Evolutionary conservation across 92 coral and sea anemone species (phyloP).

Genomic region (Zoanthus solanderi): DNA sequence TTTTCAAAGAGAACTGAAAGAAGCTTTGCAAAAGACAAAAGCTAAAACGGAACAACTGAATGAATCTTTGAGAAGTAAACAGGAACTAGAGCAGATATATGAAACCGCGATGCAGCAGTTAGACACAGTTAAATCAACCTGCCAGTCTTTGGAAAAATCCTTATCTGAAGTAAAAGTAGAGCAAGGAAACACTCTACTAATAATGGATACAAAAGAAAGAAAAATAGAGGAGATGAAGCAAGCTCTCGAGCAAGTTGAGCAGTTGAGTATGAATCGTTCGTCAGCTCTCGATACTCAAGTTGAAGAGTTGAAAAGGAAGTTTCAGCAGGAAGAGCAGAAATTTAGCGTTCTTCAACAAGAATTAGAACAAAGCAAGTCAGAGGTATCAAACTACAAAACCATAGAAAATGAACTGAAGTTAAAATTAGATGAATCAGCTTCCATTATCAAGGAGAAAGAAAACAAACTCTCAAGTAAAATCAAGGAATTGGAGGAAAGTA

Average conservation of each 20-base stretch:
- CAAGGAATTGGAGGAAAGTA: slow-evolving; percentile 54
- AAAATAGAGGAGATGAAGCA: slow-evolving; percentile 67
- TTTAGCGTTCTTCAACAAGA: slow-evolving; percentile 57
- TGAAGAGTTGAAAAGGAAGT: slow-evolving; percentile 59
- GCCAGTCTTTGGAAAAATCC: slow-evolving; percentile 54
- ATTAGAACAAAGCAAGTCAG: slow-evolving; percentile 54
- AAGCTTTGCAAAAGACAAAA: slow-evolving; percentile 31
- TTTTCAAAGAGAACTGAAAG: slow-evolving; percentile 59
- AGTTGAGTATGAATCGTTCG: slow-evolving; percentile 50
- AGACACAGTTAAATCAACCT: slow-evolving; percentile 28
- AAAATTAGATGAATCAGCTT: slow-evolving; percentile 23
- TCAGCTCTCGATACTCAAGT: slow-evolving; percentile 53
- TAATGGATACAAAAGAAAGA: slow-evolving; percentile 62
- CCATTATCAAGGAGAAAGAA: slow-evolving; percentile 63
- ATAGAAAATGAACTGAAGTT: slow-evolving; percentile 34
- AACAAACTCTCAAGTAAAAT: slow-evolving; percentile 43
- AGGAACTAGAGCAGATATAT: slow-evolving; percentile 55
- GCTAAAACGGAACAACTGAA: slow-evolving; percentile 57
- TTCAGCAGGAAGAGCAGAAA: slow-evolving; percentile 57
- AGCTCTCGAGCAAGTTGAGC: slow-evolving; percentile 62
- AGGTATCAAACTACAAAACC: slow-evolving; percentile 45
- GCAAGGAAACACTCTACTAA: slow-evolving; percentile 66
- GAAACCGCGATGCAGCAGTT: slow-evolving; percentile 60
- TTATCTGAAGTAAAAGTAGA: slow-evolving; percentile 57
- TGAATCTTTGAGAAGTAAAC: slow-evolving; percentile 20